A percentile compares a stretch with the other conserved stretches of the same genome.
Evolutionary conservation across 2,888 invertebrate species (phyloP).

Genomic region (Hartigia nigra): DNA sequence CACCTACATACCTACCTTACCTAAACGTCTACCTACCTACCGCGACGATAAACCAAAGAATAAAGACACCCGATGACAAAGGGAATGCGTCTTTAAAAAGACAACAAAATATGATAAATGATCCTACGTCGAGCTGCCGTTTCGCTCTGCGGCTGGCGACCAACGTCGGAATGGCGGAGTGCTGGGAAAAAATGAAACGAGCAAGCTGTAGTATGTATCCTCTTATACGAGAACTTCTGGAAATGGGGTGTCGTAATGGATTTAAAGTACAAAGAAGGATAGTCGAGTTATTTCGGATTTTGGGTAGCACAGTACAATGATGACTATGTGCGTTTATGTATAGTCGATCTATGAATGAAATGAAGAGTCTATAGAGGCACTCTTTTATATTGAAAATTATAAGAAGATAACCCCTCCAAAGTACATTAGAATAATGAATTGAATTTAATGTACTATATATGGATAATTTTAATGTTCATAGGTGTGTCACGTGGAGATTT

Average conservation of each 20-base stretch:
- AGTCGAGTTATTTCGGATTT: background rate
- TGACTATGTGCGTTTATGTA: background rate
- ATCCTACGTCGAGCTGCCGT: conserved; percentile 32
- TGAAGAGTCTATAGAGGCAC: background rate
- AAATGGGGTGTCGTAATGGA: background rate
- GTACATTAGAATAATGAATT: background rate
- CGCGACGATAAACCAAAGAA: conserved; percentile 50
- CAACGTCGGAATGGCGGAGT: conserved; percentile 2
- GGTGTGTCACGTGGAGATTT: background rate
- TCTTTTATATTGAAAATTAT: background rate
- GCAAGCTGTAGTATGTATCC: background rate
- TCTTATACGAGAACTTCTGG: background rate
- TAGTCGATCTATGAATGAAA: background rate
- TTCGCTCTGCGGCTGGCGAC: conserved; percentile 23
- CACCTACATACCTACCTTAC: conserved; percentile 38
- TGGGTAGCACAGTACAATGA: background rate
- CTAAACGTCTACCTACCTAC: conserved; percentile 46
- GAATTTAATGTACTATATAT: background rate
- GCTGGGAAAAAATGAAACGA: conserved; percentile 10
- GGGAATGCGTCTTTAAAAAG: conserved; percentile 51
- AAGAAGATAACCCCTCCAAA: background rate
- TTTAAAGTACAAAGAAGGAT: background rate
- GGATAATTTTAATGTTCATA: background rate
- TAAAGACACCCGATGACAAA: conserved; percentile 55
- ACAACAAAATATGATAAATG: conserved; percentile 61